Evolutionary conservation across 2,797 vertebrate species (phyloP).

Genomic region (Staurois parvus): DNA sequence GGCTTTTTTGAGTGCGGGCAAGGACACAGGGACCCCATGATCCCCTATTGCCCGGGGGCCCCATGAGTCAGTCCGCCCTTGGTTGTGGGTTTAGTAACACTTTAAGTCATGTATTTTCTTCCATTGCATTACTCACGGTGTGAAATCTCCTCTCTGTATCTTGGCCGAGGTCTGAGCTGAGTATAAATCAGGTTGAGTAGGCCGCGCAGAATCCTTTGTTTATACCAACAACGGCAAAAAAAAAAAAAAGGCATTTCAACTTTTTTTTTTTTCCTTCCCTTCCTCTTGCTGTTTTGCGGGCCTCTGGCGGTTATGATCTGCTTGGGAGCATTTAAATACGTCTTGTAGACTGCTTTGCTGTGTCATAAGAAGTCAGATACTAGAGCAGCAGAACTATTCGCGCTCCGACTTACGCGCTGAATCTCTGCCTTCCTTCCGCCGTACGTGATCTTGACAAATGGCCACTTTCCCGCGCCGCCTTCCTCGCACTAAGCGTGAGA

Average conservation of each 20-base stretch:
- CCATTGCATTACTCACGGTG: too few species aligned
- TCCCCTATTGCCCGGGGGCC: too few species aligned
- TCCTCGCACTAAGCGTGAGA: conserved; percentile 13
- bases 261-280: background rate
- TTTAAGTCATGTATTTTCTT: too few species aligned
- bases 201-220: background rate
- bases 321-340: background rate
- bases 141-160: too few species aligned
- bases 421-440: background rate
- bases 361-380: background rate
- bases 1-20: too few species aligned
- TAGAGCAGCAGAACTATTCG: background rate
- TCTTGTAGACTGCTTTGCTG: background rate
- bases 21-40: too few species aligned
- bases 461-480: background rate
- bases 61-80: too few species aligned
- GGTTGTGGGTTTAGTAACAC: too few species aligned
- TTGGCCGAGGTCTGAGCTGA: background rate
- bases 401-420: background rate
- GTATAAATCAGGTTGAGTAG: background rate
- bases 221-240: background rate
- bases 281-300: background rate
- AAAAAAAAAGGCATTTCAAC: background rate
- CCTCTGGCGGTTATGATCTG: background rate
- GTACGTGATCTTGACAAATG: conserved; percentile 43